phyloP scores from a whole-genome alignment of 2,797 vertebrate species.

The Potorous gilbertii region DNA sequence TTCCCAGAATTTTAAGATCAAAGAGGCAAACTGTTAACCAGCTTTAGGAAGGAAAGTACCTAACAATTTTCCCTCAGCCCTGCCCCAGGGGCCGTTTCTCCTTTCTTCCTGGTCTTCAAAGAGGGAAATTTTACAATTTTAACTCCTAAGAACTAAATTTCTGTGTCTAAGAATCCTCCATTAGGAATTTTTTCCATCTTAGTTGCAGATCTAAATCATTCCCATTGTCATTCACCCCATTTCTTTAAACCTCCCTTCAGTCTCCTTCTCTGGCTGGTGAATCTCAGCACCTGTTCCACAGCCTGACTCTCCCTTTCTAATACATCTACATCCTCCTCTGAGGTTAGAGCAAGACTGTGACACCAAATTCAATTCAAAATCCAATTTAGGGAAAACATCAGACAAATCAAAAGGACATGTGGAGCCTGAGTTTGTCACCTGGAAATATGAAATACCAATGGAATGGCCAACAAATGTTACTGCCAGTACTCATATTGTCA shows the following conservation, averaged over 20 bases:
- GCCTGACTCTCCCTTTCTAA: not conserved
- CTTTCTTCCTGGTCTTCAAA: not conserved
- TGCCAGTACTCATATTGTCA: not conserved
- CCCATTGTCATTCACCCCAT: not conserved
- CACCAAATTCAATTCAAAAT: not conserved
- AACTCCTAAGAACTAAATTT: constrained; percentile 32
- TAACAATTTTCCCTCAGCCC: not conserved
- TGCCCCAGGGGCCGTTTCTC: not conserved
- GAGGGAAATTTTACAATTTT: not conserved
- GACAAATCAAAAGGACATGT: not conserved
- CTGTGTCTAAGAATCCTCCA: not conserved
- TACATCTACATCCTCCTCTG: not conserved
- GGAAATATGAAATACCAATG: constrained; percentile 17
- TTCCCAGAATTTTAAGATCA: not conserved
- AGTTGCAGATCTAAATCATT: not conserved
- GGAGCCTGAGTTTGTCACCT: not conserved
- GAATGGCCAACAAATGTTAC: not conserved
- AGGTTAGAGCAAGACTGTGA: not conserved
- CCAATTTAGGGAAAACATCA: not conserved
- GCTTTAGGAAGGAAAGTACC: not conserved
- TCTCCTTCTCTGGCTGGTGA: not conserved
- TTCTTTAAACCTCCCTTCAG: not conserved
- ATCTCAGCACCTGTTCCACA: not conserved
- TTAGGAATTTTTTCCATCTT: not conserved
- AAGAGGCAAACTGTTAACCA: not conserved